These are phyloP conservation scores for Phengaris alcon DNA, from an alignment of 2,888 invertebrate species.

Conservation along the genomic window DNA sequence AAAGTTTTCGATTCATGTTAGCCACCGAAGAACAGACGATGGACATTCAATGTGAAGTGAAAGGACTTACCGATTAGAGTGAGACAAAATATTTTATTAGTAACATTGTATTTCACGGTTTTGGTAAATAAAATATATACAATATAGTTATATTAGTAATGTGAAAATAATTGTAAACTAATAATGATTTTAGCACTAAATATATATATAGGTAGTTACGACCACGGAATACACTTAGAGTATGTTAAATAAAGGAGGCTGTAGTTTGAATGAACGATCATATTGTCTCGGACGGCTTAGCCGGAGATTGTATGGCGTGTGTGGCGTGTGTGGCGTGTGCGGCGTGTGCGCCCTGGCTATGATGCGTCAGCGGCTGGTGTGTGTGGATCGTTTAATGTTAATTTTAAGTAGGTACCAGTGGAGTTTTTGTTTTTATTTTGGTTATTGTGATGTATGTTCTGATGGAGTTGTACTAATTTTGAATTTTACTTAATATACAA, in stretches of 20 bases:
- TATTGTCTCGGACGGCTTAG: constrained; percentile 39
- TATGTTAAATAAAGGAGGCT: constrained; percentile 30
- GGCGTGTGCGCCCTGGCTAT: constrained; percentile 32
- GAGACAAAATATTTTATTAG: constrained; percentile 42
- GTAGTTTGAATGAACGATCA: constrained; percentile 32
- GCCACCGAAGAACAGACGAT: not conserved
- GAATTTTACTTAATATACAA: not conserved
- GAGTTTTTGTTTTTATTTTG: constrained; percentile 28
- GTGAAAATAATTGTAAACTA: constrained; percentile 49
- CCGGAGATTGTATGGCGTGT: constrained; percentile 29
- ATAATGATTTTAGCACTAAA: constrained; percentile 48
- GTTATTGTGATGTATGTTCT: constrained; percentile 8
- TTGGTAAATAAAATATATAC: constrained; percentile 47
- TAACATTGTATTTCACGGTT: constrained; percentile 41
- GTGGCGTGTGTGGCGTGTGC: not conserved
- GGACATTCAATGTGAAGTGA: constrained; percentile 30
- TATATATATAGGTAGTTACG: constrained; percentile 28
- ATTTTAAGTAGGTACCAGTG: constrained; percentile 35
- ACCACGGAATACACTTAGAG: constrained; percentile 14
- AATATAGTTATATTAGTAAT: constrained; percentile 43
- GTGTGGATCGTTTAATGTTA: constrained; percentile 27
- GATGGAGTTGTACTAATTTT: constrained; percentile 12
- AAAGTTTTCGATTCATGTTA: not conserved
- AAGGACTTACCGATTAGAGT: constrained; percentile 46
- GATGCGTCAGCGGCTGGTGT: constrained; percentile 29